These are phyloP conservation scores for Cryptoleucopteryx plumbea DNA, from an alignment of 2,113 vertebrate species.

Conservation along the genomic window DNA sequence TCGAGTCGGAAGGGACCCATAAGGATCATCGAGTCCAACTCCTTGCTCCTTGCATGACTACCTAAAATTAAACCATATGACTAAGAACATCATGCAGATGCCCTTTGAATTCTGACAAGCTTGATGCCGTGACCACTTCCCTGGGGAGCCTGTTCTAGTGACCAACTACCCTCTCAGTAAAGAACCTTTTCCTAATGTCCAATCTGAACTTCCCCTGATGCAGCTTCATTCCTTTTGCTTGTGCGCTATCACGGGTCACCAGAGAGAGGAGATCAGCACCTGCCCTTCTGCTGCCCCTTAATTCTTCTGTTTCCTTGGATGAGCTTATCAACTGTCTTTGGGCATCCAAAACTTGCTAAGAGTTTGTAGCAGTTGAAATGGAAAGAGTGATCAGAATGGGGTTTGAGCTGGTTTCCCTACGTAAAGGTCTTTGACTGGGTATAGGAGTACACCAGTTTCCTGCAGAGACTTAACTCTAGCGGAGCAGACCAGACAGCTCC, in stretches of 20 bases:
- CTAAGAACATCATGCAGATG: neutral
- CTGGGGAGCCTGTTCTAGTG: neutral
- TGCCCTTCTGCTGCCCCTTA: neutral
- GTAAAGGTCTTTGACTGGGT: neutral
- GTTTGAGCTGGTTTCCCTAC: neutral
- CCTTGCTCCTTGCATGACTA: neutral
- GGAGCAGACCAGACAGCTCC: neutral
- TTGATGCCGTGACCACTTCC: neutral
- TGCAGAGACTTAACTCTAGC: neutral
- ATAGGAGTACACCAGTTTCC: neutral
- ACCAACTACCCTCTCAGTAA: no score
- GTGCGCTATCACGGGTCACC: accelerated
- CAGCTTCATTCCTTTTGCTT: neutral
- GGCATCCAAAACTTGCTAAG: neutral
- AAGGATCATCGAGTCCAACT: neutral
- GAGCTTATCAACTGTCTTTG: neutral
- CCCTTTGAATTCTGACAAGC: neutral
- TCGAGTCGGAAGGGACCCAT: neutral
- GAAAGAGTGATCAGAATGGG: neutral
- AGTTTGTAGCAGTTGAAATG: neutral
- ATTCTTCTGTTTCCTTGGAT: neutral
- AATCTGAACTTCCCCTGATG: neutral
- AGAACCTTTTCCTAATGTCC: neutral
- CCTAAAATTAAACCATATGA: neutral
- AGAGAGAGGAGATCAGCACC: neutral